Percentiles rank a stretch among this genome's conserved stretches.
Conservation (phyloP, 2,797 vertebrate genomes). For the Nasua narica region DNA sequence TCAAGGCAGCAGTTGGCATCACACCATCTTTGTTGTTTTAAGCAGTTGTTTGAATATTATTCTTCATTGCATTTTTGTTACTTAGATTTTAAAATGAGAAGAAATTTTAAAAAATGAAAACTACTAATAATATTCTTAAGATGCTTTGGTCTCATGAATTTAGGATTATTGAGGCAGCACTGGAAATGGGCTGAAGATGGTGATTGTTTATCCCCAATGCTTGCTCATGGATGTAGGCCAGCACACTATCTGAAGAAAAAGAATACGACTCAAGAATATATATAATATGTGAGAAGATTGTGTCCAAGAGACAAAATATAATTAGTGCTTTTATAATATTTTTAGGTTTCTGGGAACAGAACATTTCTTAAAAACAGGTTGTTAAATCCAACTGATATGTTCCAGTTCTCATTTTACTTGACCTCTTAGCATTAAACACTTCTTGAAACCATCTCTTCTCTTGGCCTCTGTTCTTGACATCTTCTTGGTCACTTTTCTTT, state of each 20-base stretch:
- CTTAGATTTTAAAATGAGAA: constrained; percentile 28
- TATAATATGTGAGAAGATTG: constrained; percentile 1
- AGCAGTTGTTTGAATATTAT: constrained; percentile 37
- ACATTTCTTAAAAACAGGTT: constrained; percentile 25
- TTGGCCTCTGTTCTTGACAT: not conserved
- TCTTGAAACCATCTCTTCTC: not conserved
- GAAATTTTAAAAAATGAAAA: not conserved
- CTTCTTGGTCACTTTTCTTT: not conserved
- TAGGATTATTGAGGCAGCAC: not conserved
- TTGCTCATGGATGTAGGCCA: not conserved
- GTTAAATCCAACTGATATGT: not conserved
- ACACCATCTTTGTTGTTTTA: constrained; percentile 17
- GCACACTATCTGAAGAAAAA: not conserved
- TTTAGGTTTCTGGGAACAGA: constrained; percentile 13
- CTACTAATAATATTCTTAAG: not conserved
- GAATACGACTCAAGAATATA: not conserved
- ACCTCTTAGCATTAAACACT: not conserved
- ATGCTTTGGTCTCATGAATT: not conserved
- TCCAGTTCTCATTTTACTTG: constrained; percentile 19
- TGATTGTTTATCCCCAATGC: not conserved
- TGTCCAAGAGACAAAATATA: constrained; percentile 16
- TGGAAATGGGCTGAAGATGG: not conserved
- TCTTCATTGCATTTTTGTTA: constrained; percentile 21
- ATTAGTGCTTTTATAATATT: not conserved
- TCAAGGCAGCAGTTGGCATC: not conserved